phyloP scores from a whole-genome alignment of 2,113 vertebrate species.

The Irena cyanogastra region DNA sequence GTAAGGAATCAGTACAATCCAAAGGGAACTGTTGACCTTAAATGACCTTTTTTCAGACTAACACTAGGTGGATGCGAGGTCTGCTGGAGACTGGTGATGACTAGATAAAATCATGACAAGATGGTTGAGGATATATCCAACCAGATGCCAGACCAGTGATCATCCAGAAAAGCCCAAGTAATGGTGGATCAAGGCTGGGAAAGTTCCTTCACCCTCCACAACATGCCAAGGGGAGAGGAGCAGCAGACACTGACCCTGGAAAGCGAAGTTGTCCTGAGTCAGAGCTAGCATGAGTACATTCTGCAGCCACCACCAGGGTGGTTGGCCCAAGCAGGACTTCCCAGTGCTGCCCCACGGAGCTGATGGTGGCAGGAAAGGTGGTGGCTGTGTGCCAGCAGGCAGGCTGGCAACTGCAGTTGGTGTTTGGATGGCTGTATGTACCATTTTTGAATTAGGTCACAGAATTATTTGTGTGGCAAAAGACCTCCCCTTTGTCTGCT shows the following conservation, averaged over 20 bases:
- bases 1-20: background rate
- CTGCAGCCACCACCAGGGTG: background rate
- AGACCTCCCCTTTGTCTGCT: fast-evolving
- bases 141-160: fast-evolving
- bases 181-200: background rate
- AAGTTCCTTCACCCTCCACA: fast-evolving
- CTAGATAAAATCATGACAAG: background rate
- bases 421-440: background rate
- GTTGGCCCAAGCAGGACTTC: background rate
- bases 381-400: background rate
- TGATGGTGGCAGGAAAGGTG: background rate
- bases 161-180: background rate
- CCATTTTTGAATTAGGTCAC: fast-evolving
- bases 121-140: background rate
- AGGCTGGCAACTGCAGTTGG: fast-evolving
- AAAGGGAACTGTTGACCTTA: background rate
- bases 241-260: background rate
- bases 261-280: background rate
- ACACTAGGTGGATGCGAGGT: background rate
- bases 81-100: background rate
- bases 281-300: background rate
- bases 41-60: background rate
- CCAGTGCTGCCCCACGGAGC: background rate
- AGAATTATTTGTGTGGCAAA: background rate
- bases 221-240: background rate